A percentile compares a stretch with the other conserved stretches of the same genome.
phyloP scores from a whole-genome alignment of 1,140 invertebrate genomes.

The Drosophila kepulauana region DNA sequence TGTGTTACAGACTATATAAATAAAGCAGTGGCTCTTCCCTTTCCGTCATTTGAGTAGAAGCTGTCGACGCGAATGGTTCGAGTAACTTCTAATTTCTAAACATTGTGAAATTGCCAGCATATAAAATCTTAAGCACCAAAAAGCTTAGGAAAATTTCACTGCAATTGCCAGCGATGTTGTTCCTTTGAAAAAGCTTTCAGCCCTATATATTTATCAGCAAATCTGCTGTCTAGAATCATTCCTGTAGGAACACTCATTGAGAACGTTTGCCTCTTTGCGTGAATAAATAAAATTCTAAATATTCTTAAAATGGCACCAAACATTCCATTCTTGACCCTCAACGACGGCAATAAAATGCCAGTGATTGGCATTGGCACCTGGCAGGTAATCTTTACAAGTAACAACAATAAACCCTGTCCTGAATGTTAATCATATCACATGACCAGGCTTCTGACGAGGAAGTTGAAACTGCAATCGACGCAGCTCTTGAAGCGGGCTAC shows the following conservation, averaged over 20 bases:
- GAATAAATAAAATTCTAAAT: not conserved
- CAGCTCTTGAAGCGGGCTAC: constrained; percentile 87
- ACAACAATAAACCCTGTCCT: constrained; percentile 47
- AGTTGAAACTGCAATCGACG: constrained; percentile 89
- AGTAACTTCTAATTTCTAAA: too few species aligned
- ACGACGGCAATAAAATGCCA: constrained; percentile 88
- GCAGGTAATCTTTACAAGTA: constrained; percentile 87
- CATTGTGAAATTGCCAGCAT: too few species aligned
- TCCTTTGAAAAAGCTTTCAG: too few species aligned
- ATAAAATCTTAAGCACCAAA: not conserved
- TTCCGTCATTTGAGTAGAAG: too few species aligned
- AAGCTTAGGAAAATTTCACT: constrained; percentile 15
- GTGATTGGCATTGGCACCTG: constrained; percentile 92
- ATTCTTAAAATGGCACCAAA: constrained; percentile 56
- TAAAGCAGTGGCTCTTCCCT: too few species aligned
- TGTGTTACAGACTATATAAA: too few species aligned
- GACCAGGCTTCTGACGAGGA: constrained; percentile 89
- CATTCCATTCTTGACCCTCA: constrained; percentile 69
- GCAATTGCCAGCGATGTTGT: constrained; percentile 10
- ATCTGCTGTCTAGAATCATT: constrained; percentile 3
- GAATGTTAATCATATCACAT: constrained; percentile 10
- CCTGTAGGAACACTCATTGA: not conserved
- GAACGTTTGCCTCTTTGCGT: constrained; percentile 14
- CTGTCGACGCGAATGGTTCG: too few species aligned
- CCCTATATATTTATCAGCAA: too few species aligned